Evolutionary conservation across 2,888 invertebrate genomes (phyloP).

Genomic region (Sclerodermus sp.): DNA sequence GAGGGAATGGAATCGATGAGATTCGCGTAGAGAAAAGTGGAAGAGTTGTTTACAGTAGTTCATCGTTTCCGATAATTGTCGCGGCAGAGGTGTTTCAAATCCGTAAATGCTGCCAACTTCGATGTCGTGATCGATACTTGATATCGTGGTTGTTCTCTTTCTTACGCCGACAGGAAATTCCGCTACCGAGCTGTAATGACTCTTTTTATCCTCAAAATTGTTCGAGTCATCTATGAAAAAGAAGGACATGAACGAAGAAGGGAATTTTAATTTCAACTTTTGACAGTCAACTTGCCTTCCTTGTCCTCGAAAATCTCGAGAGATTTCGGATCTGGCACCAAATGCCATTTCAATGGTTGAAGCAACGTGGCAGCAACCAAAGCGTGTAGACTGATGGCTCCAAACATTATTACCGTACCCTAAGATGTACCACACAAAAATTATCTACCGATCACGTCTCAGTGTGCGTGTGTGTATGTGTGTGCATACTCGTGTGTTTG

Average conservation of each 20-base stretch:
- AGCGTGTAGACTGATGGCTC: constrained; percentile 66
- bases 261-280: too few relatives aligned
- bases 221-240: too few relatives aligned
- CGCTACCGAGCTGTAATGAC: background rate
- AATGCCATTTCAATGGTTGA: constrained; percentile 71
- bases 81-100: constrained; percentile 53
- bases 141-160: constrained; percentile 30
- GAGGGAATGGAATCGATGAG: too few relatives aligned
- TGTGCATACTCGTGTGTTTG: too few relatives aligned
- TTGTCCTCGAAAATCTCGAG: too few relatives aligned
- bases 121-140: constrained; percentile 49
- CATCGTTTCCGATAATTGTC: constrained; percentile 34
- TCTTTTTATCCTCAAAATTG: too few relatives aligned
- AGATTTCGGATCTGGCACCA: constrained; percentile 25
- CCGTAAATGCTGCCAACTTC: constrained; percentile 57
- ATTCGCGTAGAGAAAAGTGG: too few relatives aligned
- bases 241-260: too few relatives aligned
- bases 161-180: background rate
- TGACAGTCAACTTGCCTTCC: too few relatives aligned
- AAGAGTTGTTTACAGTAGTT: constrained; percentile 8
- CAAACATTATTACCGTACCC: constrained; percentile 66
- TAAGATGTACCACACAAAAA: constrained; percentile 41
- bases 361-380: constrained; percentile 65
- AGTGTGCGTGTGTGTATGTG: too few relatives aligned
- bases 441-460: too few relatives aligned